Evolutionary conservation across 1,140 invertebrate genomes (phyloP).

Genomic region (Mylabris phalerata): DNA sequence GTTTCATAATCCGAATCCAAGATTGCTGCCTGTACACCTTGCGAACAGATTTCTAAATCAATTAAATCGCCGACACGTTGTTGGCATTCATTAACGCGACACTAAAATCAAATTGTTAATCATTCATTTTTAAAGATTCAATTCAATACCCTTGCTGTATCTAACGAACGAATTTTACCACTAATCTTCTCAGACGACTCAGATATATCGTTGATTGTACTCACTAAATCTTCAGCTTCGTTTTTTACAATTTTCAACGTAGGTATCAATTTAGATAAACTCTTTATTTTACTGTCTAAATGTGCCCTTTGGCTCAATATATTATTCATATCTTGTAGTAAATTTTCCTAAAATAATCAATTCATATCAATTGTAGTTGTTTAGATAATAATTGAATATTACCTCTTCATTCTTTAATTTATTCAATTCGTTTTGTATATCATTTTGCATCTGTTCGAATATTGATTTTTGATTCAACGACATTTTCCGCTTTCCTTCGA

Average conservation of each 20-base stretch:
- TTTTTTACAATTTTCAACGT: slow-evolving; percentile 60
- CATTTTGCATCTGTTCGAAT: slow-evolving; percentile 15
- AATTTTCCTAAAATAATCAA: slow-evolving; percentile 44
- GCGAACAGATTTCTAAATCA: slow-evolving; percentile 91
- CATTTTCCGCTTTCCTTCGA: too few species aligned
- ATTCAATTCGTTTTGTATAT: slow-evolving; percentile 31
- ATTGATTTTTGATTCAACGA: neutral
- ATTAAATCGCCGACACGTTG: slow-evolving; percentile 92
- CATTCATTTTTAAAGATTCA: too few species aligned
- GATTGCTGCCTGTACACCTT: slow-evolving; percentile 89
- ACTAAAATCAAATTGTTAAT: slow-evolving; percentile 47
- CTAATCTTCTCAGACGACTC: slow-evolving; percentile 89
- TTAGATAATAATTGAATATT: neutral
- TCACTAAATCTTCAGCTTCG: slow-evolving; percentile 70
- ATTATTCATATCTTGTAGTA: slow-evolving; percentile 53
- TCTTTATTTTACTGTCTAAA: slow-evolving; percentile 61
- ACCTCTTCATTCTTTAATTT: slow-evolving; percentile 35
- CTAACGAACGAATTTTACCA: slow-evolving; percentile 89
- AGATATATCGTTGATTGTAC: slow-evolving; percentile 82
- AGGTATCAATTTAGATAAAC: slow-evolving; percentile 57
- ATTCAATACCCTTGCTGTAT: slow-evolving; percentile 76
- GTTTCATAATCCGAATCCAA: slow-evolving; percentile 87
- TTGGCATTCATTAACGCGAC: slow-evolving; percentile 89
- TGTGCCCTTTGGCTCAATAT: slow-evolving; percentile 54
- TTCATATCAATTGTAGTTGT: neutral